Conservation (phyloP, 2,113 vertebrate species). For the Rhea americana region DNA sequence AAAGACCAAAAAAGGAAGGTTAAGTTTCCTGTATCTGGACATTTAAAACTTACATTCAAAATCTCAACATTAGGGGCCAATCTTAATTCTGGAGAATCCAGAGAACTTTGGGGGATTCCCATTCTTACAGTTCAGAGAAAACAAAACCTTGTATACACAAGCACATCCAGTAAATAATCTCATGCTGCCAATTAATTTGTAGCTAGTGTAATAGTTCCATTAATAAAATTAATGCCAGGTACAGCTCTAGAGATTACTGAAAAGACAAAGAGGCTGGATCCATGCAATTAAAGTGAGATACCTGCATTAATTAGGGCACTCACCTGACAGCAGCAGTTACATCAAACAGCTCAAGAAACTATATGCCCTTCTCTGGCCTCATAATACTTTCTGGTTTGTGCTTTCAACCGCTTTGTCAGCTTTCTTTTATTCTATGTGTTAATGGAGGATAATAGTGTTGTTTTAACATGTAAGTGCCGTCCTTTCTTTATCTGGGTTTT, state of each 20-base stretch:
- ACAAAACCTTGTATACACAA: neutral
- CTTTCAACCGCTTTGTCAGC: slow-evolving; percentile 11
- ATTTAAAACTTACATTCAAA: neutral
- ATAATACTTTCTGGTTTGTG: slow-evolving; percentile 12
- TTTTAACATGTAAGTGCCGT: neutral
- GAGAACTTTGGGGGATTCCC: neutral
- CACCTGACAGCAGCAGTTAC: slow-evolving; percentile 36
- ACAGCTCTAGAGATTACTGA: slow-evolving; percentile 48
- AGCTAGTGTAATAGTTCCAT: slow-evolving; percentile 41
- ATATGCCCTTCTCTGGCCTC: slow-evolving; percentile 9
- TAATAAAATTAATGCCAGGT: slow-evolving; percentile 68
- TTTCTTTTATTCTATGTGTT: neutral
- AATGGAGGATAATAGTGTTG: neutral
- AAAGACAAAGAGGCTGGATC: slow-evolving; percentile 55
- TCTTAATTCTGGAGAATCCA: neutral
- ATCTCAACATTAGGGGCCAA: neutral
- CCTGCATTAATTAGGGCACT: slow-evolving; percentile 62
- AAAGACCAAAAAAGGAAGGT: neutral
- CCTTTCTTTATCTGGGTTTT: neutral
- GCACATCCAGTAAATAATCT: slow-evolving; percentile 18
- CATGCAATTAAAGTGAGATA: slow-evolving; percentile 52
- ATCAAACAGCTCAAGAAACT: slow-evolving; percentile 25
- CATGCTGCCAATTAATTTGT: slow-evolving; percentile 44
- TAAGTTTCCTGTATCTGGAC: neutral
- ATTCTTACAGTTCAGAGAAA: neutral